These are phyloP conservation scores for Halcyon leucocephala DNA, from an alignment of 2,797 vertebrate species.

Conservation along the genomic window DNA sequence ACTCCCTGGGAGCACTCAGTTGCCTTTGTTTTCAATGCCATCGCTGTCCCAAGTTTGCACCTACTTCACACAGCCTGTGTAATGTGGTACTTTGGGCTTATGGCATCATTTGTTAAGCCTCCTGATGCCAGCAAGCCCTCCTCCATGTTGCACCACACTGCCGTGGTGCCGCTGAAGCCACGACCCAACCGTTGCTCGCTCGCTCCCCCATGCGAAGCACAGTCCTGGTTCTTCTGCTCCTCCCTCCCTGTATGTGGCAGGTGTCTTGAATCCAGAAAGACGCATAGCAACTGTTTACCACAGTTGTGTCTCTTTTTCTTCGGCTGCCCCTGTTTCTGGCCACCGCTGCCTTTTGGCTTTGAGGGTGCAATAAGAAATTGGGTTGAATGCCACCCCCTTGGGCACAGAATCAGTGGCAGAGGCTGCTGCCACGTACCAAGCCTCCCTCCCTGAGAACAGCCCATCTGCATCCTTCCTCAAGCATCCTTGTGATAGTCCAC, in stretches of 20 bases:
- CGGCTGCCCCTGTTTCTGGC: neutral
- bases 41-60: neutral
- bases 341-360: neutral
- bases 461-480: neutral
- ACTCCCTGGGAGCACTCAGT: neutral
- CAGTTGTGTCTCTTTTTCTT: neutral
- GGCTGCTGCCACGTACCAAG: neutral
- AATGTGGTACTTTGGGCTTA: neutral
- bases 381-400: neutral
- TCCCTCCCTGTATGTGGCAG: neutral
- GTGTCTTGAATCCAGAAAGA: neutral
- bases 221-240: neutral
- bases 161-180: fast-evolving
- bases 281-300: neutral
- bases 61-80: neutral
- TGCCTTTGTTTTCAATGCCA: neutral
- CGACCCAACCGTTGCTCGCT: fast-evolving
- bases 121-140: neutral
- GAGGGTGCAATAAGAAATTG: neutral
- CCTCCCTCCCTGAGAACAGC: neutral
- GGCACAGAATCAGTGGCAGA: neutral
- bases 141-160: neutral
- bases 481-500: neutral
- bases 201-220: fast-evolving
- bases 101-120: neutral